Conservation (phyloP, 2,888 invertebrate genomes). For the Apodemia zela region DNA sequence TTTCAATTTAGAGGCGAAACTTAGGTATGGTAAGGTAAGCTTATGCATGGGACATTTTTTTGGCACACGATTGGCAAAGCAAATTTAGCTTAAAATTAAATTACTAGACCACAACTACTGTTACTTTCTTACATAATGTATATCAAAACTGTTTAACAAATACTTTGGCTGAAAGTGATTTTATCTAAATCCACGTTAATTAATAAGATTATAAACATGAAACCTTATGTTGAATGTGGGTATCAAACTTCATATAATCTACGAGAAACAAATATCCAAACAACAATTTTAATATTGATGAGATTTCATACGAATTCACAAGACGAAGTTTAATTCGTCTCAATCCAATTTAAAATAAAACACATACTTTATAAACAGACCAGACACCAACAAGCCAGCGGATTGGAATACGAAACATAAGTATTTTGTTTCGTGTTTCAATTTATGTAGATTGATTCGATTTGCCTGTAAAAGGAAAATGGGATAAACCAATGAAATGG, state of each 20-base stretch:
- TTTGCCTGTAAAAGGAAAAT: constrained; percentile 18
- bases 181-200: too few species aligned
- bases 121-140: too few species aligned
- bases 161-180: too few species aligned
- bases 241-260: background rate
- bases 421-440: constrained; percentile 22
- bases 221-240: too few species aligned
- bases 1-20: too few species aligned
- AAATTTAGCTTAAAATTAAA: too few species aligned
- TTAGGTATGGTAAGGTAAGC: too few species aligned
- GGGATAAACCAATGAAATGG: constrained; percentile 15
- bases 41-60: too few species aligned
- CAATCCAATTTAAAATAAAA: constrained; percentile 1
- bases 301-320: background rate
- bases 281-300: background rate
- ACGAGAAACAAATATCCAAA: background rate
- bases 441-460: constrained; percentile 22
- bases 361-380: constrained; percentile 3
- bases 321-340: background rate
- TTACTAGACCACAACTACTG: too few species aligned
- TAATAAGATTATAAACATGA: too few species aligned
- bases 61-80: too few species aligned
- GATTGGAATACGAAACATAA: constrained; percentile 12
- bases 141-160: too few species aligned
- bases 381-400: background rate